Conservation (phyloP, 2,113 vertebrate species). For the Callorhinus ursinus region DNA sequence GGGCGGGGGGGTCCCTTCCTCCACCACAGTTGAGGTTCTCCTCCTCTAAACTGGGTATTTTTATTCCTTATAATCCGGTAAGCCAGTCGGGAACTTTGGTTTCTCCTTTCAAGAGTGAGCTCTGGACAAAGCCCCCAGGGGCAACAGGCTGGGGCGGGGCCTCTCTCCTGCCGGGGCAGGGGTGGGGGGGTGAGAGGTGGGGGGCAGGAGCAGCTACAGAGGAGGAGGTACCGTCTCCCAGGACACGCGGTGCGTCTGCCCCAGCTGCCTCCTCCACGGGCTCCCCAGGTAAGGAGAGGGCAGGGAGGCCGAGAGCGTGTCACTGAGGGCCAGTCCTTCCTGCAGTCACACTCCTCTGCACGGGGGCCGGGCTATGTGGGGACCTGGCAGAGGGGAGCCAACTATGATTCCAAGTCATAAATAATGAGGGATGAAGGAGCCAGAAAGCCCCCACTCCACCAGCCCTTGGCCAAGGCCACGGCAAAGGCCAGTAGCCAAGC, state of each 20-base stretch:
- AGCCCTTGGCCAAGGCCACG: neutral
- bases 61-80: neutral
- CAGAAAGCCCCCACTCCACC: neutral
- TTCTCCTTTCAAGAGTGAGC: neutral
- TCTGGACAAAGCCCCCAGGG: neutral
- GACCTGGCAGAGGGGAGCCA: neutral
- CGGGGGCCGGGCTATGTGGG: neutral
- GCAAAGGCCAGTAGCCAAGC: neutral
- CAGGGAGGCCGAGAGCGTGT: too few species aligned
- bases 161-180: neutral
- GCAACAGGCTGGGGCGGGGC: neutral
- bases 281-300: neutral
- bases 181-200: accelerated
- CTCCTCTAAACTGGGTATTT: neutral
- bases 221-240: neutral
- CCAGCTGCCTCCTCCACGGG: neutral
- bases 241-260: neutral
- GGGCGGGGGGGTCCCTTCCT: neutral
- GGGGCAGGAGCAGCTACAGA: neutral
- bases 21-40: neutral
- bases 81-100: neutral
- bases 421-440: neutral
- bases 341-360: neutral
- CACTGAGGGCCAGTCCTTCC: neutral
- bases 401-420: neutral